phyloP scores from a whole-genome alignment of 2,797 vertebrate genomes.

The Falco columbarius region DNA sequence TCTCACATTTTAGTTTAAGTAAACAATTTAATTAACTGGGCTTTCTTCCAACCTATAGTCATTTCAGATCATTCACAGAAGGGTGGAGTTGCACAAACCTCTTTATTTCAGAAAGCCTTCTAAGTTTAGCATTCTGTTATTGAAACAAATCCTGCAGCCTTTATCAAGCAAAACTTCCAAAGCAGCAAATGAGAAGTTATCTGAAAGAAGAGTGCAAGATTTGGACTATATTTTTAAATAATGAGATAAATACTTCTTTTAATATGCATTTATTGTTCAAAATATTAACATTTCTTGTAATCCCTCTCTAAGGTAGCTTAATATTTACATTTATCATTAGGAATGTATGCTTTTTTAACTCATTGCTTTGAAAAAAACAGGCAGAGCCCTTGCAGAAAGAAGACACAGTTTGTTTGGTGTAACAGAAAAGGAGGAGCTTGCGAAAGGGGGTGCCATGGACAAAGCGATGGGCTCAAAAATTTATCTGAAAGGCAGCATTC shows the following conservation, averaged over 20 bases:
- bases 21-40: constrained; percentile 41
- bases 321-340: neutral
- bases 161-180: neutral
- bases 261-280: neutral
- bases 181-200: neutral
- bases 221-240: neutral
- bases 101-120: neutral
- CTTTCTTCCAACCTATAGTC: constrained; percentile 14
- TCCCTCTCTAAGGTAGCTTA: neutral
- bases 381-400: neutral
- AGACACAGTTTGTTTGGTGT: neutral
- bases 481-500: neutral
- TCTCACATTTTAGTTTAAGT: constrained; percentile 34
- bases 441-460: neutral
- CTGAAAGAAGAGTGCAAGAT: neutral
- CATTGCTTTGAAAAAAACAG: neutral
- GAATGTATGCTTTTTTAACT: neutral
- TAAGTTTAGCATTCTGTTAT: neutral
- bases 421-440: neutral
- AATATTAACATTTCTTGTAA: neutral
- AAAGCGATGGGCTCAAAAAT: constrained; percentile 26
- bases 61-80: neutral
- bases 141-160: neutral
- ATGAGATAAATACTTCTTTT: neutral
- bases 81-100: neutral